Percentiles rank a stretch among this genome's conserved stretches.
phyloP scores from a whole-genome alignment of 2,113 vertebrate species.

The Neofelis nebulosa region DNA sequence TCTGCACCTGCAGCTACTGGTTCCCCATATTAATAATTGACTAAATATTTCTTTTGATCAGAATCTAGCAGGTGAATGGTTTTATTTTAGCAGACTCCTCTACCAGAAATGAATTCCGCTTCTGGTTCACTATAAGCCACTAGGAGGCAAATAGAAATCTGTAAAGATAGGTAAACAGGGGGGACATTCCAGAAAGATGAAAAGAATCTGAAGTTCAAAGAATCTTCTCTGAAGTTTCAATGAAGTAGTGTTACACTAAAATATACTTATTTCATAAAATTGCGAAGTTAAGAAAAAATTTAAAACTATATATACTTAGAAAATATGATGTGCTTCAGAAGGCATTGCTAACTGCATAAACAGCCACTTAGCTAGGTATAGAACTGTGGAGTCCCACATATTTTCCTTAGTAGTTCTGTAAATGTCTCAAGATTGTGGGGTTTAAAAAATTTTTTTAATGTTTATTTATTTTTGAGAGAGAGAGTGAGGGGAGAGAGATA shows the following conservation, averaged over 20 bases:
- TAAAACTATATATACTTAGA: background rate
- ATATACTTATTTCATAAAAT: background rate
- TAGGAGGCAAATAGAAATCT: background rate
- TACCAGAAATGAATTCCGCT: background rate
- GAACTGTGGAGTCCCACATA: background rate
- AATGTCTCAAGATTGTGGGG: background rate
- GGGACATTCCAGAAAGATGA: background rate
- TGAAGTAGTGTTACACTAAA: background rate
- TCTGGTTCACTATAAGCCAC: background rate
- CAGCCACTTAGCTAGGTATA: background rate
- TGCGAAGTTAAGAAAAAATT: background rate
- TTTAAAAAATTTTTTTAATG: too few relatives aligned
- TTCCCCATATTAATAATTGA: constrained; percentile 25
- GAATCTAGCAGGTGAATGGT: background rate
- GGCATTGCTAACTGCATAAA: background rate
- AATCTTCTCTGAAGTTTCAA: background rate
- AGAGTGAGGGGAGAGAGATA: too few relatives aligned
- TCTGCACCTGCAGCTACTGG: background rate
- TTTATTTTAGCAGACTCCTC: background rate
- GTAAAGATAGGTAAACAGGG: background rate
- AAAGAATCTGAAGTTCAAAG: constrained; percentile 12
- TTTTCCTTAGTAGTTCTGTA: background rate
- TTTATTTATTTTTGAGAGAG: too few relatives aligned
- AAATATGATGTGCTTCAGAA: background rate
- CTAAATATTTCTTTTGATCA: background rate